phyloP scores from a whole-genome alignment of 1,140 invertebrate genomes.

The Venturia canescens region DNA sequence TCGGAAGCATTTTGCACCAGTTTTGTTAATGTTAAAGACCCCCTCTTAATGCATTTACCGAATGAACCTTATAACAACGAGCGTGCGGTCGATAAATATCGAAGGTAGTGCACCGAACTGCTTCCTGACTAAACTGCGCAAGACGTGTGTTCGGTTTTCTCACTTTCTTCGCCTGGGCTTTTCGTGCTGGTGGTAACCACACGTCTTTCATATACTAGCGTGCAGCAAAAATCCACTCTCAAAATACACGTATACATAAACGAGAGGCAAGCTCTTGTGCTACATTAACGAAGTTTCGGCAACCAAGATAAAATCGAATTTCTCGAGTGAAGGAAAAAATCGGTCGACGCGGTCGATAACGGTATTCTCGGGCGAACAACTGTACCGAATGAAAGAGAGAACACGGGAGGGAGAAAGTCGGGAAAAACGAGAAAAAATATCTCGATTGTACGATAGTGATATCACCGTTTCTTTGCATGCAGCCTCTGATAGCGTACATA shows the following conservation, averaged over 20 bases:
- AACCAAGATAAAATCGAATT: constrained; percentile 32
- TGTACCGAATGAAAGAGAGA: background rate
- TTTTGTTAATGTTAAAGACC: constrained; percentile 29
- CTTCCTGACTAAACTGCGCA: constrained; percentile 13
- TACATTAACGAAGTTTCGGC: constrained; percentile 26
- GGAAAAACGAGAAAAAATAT: background rate
- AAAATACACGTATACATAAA: constrained; percentile 6
- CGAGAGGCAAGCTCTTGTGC: constrained; percentile 1
- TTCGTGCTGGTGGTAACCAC: constrained; percentile 15
- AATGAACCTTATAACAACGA: constrained; percentile 38
- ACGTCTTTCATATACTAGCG: constrained; percentile 15
- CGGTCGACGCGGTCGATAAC: background rate
- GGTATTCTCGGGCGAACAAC: background rate
- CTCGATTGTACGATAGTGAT: constrained; percentile 19
- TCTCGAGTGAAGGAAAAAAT: constrained; percentile 11
- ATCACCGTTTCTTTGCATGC: background rate
- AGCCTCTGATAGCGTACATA: background rate
- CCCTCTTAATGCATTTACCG: constrained; percentile 36
- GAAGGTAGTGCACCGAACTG: constrained; percentile 20
- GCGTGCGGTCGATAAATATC: constrained; percentile 39
- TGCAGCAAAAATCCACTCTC: constrained; percentile 22
- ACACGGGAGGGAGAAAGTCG: background rate
- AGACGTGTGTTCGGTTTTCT: constrained; percentile 40
- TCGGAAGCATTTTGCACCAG: constrained; percentile 12
- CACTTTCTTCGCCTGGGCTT: constrained; percentile 32